Base-by-base conservation (phyloP, 2,888 invertebrate species). In the Eupithecia tripunctaria region DNA sequence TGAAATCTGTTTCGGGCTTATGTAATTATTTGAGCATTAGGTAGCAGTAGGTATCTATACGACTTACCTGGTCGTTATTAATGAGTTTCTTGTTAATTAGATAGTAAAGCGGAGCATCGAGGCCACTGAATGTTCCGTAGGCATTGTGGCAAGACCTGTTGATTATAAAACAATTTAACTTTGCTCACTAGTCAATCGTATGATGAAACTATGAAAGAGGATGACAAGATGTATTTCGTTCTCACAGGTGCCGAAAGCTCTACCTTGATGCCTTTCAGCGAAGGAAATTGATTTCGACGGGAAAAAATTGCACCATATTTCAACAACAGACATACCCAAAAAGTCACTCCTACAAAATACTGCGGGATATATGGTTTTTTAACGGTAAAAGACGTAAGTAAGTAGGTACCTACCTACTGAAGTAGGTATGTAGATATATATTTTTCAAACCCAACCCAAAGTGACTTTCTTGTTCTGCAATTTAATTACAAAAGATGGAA, bases 61-160 rank as follows among this genome's bases (percentile, higher is more conserved):
- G 32, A 80, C 81, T 79, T 41, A 86, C 92, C 80, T 90, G 91
- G 65, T 93, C 94, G 25, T 95, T 89, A 5, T 88, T 86, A 68
- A 96, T 95, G 43, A 96, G 81, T n/a, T 91, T 90, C 71, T 95
- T 94, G 77, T 95, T 94, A 73, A 96, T 94, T n/a, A 97, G 91
- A 62, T 94, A 93, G 80, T 94, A 95, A 0, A 95, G 81, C 0
- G 95, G 95, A 1, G 95, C 95, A 71, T 89, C 87, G n/a, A 95
- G 88, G 0, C 95, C 95, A 65, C 94, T 95, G 82, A 95, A 95
- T 47, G 89, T 89, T 18, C 92, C 91, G 74, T 89, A 94, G 1
- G 93, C 88, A 47, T 91, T 93, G 85, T 95, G 95, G 76, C 95
- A 95, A 1, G 95, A 95, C 78, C 96, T 95, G 56, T 91, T 82